Conservation (phyloP, 2,113 vertebrate genomes). For the Microcebus ravelobensis region DNA sequence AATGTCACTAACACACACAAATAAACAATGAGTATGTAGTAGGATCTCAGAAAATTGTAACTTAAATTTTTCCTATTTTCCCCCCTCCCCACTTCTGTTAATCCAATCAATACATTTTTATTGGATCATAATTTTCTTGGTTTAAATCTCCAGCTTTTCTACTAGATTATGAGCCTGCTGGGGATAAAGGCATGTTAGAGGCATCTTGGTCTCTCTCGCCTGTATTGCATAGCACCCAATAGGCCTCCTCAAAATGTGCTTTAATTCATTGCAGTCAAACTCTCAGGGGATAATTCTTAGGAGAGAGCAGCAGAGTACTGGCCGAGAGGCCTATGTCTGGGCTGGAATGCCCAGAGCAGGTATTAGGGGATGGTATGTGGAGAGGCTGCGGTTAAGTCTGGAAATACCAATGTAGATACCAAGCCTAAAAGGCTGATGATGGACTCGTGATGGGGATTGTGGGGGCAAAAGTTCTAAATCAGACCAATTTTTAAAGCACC, state of each 20-base stretch:
- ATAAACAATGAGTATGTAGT: neutral
- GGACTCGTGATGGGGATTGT: neutral
- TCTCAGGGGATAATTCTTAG: neutral
- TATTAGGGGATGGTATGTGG: neutral
- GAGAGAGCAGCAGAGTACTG: neutral
- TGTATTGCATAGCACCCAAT: neutral
- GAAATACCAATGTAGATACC: neutral
- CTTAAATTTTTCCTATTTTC: neutral
- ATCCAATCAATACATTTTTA: neutral
- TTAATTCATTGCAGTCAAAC: neutral
- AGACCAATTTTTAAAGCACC: neutral
- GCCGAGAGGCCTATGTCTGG: neutral
- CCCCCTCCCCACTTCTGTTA: neutral
- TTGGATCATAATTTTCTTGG: neutral
- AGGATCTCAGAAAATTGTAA: neutral
- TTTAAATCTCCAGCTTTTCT: slow-evolving; percentile 9
- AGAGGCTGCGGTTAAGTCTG: neutral
- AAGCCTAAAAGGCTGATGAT: neutral
- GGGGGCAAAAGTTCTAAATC: neutral
- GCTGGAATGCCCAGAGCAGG: neutral
- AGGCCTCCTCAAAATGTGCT: neutral
- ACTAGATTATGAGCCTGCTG: neutral
- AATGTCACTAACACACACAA: neutral
- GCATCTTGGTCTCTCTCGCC: neutral
- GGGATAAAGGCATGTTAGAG: neutral